Percentiles rank a stretch among this genome's conserved stretches.
Conservation (phyloP, 2,113 vertebrate species). For the Zapornia atra region DNA sequence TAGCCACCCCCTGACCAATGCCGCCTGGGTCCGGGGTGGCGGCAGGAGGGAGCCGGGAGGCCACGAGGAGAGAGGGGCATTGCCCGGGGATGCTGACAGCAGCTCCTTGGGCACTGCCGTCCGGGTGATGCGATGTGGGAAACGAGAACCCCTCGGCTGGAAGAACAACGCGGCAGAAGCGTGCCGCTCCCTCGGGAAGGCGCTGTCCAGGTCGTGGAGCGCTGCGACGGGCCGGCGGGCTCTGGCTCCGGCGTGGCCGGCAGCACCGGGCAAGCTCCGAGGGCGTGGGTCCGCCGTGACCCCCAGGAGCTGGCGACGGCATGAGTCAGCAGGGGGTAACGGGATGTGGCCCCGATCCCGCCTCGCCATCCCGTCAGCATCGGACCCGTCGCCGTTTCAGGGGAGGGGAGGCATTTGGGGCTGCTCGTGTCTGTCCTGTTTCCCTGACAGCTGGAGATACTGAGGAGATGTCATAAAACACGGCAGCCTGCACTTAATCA, state of each 20-base stretch:
- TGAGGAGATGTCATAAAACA: background rate
- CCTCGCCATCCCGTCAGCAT: background rate
- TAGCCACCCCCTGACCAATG: background rate
- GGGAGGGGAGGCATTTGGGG: background rate
- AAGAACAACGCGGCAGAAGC: background rate
- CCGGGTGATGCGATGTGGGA: background rate
- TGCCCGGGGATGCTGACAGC: background rate
- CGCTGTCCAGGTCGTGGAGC: constrained; percentile 3
- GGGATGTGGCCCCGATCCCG: background rate
- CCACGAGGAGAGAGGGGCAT: too few species aligned
- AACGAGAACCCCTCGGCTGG: background rate
- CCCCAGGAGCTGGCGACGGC: background rate
- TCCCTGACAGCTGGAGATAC: constrained; percentile 7
- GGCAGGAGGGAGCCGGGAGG: background rate
- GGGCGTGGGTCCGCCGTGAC: background rate
- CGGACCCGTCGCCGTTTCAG: background rate
- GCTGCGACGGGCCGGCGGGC: background rate
- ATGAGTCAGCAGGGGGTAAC: background rate
- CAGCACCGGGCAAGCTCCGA: background rate
- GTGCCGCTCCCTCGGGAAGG: background rate
- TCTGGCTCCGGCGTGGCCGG: background rate
- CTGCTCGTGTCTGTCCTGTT: background rate
- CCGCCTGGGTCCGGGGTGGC: background rate
- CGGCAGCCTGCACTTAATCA: background rate
- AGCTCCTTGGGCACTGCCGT: background rate